Base-by-base conservation (phyloP, 2,113 vertebrate genomes). In the Notarius quadriscutis region DNA sequence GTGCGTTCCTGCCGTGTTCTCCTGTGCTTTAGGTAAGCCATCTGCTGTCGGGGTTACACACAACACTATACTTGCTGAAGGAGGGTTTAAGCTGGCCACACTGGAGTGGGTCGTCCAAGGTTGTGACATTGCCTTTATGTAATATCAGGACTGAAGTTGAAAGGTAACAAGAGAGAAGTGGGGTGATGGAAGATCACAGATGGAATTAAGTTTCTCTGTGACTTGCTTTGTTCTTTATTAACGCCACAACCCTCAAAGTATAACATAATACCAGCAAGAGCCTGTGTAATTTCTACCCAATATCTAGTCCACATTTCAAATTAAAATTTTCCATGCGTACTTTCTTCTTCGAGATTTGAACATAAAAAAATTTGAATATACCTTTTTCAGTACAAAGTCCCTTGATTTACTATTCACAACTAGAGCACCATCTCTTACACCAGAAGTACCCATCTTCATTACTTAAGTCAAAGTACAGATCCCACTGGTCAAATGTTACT, bases 101-200 rank as follows among this genome's bases (percentile, higher is more conserved):
- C 25, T 71, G 53, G 53, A 81, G 30, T 41, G 18, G 71, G 27
- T 87, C n/a, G 7, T 75, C 55, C 74, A n/a, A 17, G 80, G 57
- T 83, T 50, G 51, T 83, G 41, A 62, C 20, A 69, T 74, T 82
- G 79, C 30, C 34, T 17, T 82, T 87, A 20, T 62, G 51, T 71
- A 71, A 81, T 74, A 17, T 41, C 12, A 69, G 60, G 41, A 34
- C 79, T 60, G 27, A 65, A 41, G 60, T 83, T 83, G 20, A 65
- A 65, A 83, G 34, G 81, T 65, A 50, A 83, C 60, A 62, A 51
- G 62, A 53, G 50, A 69, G 41, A 83, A 30, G 34, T 17, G 7
- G 63, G 22, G 15, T 65, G 11, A 63, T n/a, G 14, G 48, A 83
- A 67, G 81, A 83, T 63, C 62, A 67, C 41, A 25, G 12, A 65